Base-by-base conservation (phyloP, 1,140 invertebrate species). In the Penaeus japonicus region DNA sequence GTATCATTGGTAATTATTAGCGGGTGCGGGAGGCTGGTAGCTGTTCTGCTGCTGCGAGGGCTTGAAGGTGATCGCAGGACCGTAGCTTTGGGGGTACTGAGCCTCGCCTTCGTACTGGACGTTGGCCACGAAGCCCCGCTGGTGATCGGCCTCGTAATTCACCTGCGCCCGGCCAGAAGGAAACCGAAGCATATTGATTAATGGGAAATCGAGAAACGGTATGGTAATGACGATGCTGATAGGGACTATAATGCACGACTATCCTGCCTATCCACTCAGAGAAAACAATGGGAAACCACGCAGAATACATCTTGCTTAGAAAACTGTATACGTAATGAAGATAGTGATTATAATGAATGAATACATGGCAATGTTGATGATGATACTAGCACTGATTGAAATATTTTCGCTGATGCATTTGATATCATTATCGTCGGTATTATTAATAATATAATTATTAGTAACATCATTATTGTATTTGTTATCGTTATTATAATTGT, bases 71-170 rank as follows among this genome's bases (percentile, higher is more conserved):
- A 86, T 53, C 24, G 90, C 59, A 22, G 91, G 89, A 15, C 77
- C 75, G 57, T 90, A 79, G 54, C 81, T 81, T 2, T 84, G 62
- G 17, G 84, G 90, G 70, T 84, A 84, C 53, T 90, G 84, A 4
- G 91, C 90, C 73, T 91, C 88, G 10, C 91, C 91, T 78, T 90
- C 90, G 91, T 91, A 91, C 15, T 70, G 85, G n/a, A 91, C 90
- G 39, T 91, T 87, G 57, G 91, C 91, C 35, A 88, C 86, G 83
- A 91, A 91, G 7, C 91, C 92, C 54, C 84, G 85, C n/a, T 91
- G 47, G 85, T 91, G 90, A 80, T 92, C 91, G 22, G 91, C 92
- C 10, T 86, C 77, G 84, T 91, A 91, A 54, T 85, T 91, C 32
- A 91, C 91, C 85, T 87, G 27, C 4, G 53, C 70, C 18, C 17